Conservation (phyloP, 1,140 invertebrate species). For the Plodia interpunctella region DNA sequence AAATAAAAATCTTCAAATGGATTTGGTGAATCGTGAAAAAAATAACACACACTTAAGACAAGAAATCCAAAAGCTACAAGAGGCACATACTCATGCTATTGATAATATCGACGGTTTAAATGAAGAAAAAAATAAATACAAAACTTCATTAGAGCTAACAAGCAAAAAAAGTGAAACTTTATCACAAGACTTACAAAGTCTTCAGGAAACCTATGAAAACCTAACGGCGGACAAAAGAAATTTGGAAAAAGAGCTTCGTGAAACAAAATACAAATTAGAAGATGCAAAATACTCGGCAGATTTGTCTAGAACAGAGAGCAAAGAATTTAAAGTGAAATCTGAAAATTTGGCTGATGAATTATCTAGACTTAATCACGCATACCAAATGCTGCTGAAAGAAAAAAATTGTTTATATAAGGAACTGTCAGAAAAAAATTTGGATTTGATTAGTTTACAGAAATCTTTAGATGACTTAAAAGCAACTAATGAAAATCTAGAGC, state of each 20-base stretch:
- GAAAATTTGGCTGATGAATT: constrained; percentile 39
- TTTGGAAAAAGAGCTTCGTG: constrained; percentile 38
- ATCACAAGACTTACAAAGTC: constrained; percentile 30
- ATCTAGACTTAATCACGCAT: constrained; percentile 22
- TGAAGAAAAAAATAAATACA: constrained; percentile 42
- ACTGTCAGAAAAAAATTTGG: constrained; percentile 25
- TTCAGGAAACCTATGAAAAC: constrained; percentile 38
- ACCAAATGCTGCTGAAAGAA: constrained; percentile 30
- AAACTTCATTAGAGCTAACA: constrained; percentile 42
- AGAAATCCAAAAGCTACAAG: constrained; percentile 45
- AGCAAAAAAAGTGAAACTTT: constrained; percentile 43
- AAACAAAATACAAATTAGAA: constrained; percentile 39
- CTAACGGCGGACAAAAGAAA: constrained; percentile 40
- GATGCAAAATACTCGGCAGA: constrained; percentile 33
- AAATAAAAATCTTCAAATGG: constrained; percentile 29
- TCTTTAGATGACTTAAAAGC: neutral
- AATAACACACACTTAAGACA: constrained; percentile 35
- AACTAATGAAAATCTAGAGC: neutral
- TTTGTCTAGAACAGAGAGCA: constrained; percentile 46
- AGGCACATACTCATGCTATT: constrained; percentile 29
- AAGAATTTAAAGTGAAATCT: constrained; percentile 33
- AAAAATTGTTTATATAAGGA: constrained; percentile 31
- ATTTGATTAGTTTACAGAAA: constrained; percentile 8
- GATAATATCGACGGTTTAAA: constrained; percentile 39
- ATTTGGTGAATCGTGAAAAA: constrained; percentile 24